phyloP scores from a whole-genome alignment of 2,888 invertebrate species.

The Scaptomyza reducta region DNA sequence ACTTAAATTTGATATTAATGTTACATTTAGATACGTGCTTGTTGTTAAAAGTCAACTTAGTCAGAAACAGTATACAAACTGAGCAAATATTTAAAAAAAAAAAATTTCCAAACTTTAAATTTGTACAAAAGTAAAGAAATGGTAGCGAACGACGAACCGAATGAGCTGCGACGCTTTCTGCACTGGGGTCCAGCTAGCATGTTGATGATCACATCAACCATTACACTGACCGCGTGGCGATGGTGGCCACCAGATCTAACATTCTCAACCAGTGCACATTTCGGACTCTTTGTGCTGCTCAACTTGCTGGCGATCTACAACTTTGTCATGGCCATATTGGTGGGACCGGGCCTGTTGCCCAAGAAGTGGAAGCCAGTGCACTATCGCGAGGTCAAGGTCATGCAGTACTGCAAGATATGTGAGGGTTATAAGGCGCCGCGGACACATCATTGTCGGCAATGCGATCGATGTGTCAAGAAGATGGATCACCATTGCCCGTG shows the following conservation, averaged over 20 bases:
- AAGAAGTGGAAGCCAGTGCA: slow-evolving; percentile 92
- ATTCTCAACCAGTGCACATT: slow-evolving; percentile 89
- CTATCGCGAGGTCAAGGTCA: slow-evolving; percentile 86
- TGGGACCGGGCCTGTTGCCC: slow-evolving; percentile 96
- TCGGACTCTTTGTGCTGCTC: slow-evolving; percentile 89
- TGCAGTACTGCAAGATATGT: slow-evolving; percentile 95
- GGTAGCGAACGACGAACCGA: slow-evolving; percentile 14
- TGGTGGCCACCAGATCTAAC: slow-evolving; percentile 93
- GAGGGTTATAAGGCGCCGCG: slow-evolving; percentile 97
- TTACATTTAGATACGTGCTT: background rate
- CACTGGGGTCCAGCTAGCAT: slow-evolving; percentile 60
- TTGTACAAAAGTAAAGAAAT: background rate
- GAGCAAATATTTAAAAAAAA: background rate
- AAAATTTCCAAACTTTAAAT: background rate
- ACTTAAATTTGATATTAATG: background rate
- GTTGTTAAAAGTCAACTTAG: too few species aligned
- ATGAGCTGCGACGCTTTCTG: slow-evolving; percentile 40
- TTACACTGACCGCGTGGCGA: slow-evolving; percentile 92
- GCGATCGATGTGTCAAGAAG: slow-evolving; percentile 95
- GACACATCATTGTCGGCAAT: slow-evolving; percentile 97
- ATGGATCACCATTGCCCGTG: slow-evolving; percentile 99
- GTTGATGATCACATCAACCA: slow-evolving; percentile 12
- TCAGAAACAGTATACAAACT: background rate
- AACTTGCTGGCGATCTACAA: slow-evolving; percentile 93
- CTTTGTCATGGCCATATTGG: slow-evolving; percentile 93